These are phyloP conservation scores for Cosmopolites sordidus DNA, from an alignment of 2,888 invertebrate genomes.

Conservation along the genomic window DNA sequence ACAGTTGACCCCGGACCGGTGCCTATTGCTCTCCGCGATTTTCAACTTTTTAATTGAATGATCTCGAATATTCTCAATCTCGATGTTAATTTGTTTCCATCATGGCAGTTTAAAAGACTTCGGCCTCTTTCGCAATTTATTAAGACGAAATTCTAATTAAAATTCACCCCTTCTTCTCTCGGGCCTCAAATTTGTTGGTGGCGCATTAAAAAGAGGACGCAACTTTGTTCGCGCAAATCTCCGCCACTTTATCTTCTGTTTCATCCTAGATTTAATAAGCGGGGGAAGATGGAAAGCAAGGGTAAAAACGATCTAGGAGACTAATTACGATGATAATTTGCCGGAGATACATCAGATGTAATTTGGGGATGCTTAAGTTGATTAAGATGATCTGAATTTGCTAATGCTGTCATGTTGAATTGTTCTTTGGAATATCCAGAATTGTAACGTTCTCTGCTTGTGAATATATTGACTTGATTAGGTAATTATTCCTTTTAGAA, in stretches of 20 bases:
- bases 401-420: too few species aligned
- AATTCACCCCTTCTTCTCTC: constrained; percentile 11
- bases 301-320: too few species aligned
- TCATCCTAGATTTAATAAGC: constrained; percentile 5
- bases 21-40: too few species aligned
- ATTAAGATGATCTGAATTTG: too few species aligned
- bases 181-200: constrained; percentile 19
- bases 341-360: too few species aligned
- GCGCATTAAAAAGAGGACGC: constrained; percentile 9
- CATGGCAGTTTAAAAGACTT: constrained; percentile 23
- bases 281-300: not conserved
- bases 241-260: constrained; percentile 5
- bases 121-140: constrained; percentile 19
- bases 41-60: constrained; percentile 23
- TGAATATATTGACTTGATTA: too few species aligned
- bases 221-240: constrained; percentile 9
- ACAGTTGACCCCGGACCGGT: not conserved
- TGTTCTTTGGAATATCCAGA: too few species aligned
- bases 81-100: constrained; percentile 25
- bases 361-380: too few species aligned
- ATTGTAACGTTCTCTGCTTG: too few species aligned
- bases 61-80: constrained; percentile 22
- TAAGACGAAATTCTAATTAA: constrained; percentile 23
- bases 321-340: too few species aligned
- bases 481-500: too few species aligned